Percentiles rank a stretch among this genome's conserved stretches.
Evolutionary conservation across 2,797 vertebrate species (phyloP).

Genomic region (Arremon aurantiirostris): DNA sequence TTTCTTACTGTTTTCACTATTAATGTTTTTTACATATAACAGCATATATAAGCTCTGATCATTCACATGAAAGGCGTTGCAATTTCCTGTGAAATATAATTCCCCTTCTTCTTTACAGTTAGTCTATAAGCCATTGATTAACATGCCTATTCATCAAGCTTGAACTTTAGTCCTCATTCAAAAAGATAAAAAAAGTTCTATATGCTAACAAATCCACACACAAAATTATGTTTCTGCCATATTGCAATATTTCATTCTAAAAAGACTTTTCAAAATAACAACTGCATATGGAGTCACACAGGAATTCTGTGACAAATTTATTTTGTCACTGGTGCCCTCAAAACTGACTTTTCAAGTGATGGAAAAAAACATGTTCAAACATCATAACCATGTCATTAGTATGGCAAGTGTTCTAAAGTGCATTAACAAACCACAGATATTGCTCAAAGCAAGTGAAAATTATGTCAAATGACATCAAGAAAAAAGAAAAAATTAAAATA

Average conservation of each 20-base stretch:
- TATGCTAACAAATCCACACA: background rate
- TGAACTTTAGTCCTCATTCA: background rate
- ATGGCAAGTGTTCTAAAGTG: background rate
- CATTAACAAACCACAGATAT: background rate
- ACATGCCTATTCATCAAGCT: background rate
- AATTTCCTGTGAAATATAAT: background rate
- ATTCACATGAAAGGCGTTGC: background rate
- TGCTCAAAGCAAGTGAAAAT: background rate
- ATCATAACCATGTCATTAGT: background rate
- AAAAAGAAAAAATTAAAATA: background rate
- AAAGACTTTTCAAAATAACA: background rate
- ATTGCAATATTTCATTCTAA: background rate
- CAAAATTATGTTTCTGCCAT: background rate
- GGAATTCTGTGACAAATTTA: rapidly evolving
- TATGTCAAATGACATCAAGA: background rate
- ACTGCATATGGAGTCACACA: background rate
- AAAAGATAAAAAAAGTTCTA: background rate
- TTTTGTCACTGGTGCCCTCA: background rate
- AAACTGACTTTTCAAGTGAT: background rate
- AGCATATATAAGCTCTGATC: background rate
- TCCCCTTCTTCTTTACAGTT: background rate
- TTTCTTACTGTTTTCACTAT: background rate
- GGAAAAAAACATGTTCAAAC: background rate
- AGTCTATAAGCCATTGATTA: background rate
- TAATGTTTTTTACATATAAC: background rate